Conservation (phyloP, 1,140 invertebrate species). For the Globodera rostochiensis region DNA sequence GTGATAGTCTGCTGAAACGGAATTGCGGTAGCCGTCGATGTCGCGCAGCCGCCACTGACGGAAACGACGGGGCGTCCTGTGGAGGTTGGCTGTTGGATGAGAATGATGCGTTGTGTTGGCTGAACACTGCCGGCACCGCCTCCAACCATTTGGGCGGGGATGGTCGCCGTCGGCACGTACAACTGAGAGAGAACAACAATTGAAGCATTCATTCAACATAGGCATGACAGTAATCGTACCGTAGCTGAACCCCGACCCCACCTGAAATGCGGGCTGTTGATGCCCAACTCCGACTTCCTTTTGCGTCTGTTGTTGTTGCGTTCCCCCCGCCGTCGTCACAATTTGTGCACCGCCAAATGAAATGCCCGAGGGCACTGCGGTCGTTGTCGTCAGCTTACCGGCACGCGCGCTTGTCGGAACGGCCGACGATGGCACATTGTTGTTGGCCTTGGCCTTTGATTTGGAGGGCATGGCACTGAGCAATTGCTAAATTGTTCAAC, state of each 20-base stretch:
- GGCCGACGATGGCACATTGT: not conserved
- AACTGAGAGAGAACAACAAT: not conserved
- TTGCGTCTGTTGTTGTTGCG: not conserved
- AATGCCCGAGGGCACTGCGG: not conserved
- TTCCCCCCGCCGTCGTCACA: not conserved
- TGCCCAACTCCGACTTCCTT: not conserved
- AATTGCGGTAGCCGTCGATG: not conserved
- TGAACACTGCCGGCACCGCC: slow-evolving; percentile 1
- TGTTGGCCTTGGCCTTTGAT: slow-evolving; percentile 7
- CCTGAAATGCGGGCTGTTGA: slow-evolving; percentile 6
- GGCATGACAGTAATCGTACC: not conserved
- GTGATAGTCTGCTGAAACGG: not conserved
- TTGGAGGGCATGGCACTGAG: not conserved
- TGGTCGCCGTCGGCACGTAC: slow-evolving; percentile 5
- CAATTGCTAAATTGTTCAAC: not conserved
- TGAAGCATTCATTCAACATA: not conserved
- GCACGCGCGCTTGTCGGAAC: not conserved
- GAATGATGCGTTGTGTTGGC: slow-evolving; percentile 2
- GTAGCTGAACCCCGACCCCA: not conserved
- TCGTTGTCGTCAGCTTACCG: not conserved
- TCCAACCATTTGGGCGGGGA: slow-evolving; percentile 7
- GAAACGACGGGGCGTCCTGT: not conserved
- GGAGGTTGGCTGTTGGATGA: slow-evolving; percentile 7
- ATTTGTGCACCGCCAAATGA: not conserved
- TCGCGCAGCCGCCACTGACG: not conserved